Base-by-base conservation (phyloP, 2,113 vertebrate genomes). In the Excalfactoria chinensis region DNA sequence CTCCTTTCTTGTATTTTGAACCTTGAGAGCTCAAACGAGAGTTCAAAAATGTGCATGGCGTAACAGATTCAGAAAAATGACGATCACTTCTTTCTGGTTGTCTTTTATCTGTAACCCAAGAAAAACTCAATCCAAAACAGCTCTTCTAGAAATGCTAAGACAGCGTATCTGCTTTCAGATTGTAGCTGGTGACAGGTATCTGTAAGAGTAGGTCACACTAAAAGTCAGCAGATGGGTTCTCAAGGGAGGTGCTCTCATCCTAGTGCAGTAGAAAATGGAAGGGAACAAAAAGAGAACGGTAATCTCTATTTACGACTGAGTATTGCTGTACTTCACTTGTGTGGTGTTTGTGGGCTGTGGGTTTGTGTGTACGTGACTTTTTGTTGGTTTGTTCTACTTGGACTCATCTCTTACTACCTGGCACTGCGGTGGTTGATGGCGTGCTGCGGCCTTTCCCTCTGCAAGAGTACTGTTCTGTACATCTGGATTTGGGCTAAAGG, bases 301-400 rank as follows among this genome's bases (percentile, higher is more conserved):
- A 46, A 46, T 44, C 37, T 70, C 22, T 56, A 0, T 49, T 4
- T 74, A 6, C 56, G 34, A 44, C 22, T 66, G 64, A 56, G 23
- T 13, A 12, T 32, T 6, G 6, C 35, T 34, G 0, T 55, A 30
- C 74, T 71, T 6, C 32, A 56, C 22, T 32, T 71, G 11, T 8
- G 37, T 48, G 30, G 43, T 69, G 56, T 25, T 23, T 64, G 37
- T 58, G 37, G 43, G 26, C 26, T 78, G 1, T 6, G n/a, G 53
- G 20, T 23, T 8, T 7, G 26, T 59, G 14, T n/a, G 20, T 22
- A 5, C 13, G 6, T 51, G 35, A 18, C 25, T 13, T 3, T 0
- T 56, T 28, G 8, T 4, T 37, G 37, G 22, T 1, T 69, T 74
- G 7, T 86, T 76, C 88, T 35, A 9, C 34, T 88, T 6, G 1